Percentiles rank a stretch among this genome's conserved stretches.
Conservation (phyloP, 64 coral and sea anemone species). For the Stichodactyla helianthus region DNA sequence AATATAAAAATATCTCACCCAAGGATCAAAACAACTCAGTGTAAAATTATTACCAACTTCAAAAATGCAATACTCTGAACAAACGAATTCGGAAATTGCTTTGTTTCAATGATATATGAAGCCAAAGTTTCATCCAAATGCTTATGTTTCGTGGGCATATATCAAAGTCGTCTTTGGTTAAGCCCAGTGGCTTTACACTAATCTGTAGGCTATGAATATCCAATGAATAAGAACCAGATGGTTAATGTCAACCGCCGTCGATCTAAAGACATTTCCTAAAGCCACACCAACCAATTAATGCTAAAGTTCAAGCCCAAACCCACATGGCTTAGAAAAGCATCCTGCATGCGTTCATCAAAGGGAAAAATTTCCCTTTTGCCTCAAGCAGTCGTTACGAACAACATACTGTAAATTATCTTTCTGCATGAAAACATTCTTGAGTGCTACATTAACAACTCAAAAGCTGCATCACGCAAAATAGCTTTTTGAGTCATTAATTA, state of each 20-base stretch:
- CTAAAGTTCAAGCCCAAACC: neutral
- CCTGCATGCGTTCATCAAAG: neutral
- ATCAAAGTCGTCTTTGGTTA: neutral
- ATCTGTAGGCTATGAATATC: neutral
- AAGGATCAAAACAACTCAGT: too few species aligned
- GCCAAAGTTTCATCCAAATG: neutral
- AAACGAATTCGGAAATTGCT: too few species aligned
- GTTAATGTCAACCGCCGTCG: neutral
- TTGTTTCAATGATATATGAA: neutral
- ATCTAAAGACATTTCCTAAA: neutral
- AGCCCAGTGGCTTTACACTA: neutral
- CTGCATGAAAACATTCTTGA: neutral
- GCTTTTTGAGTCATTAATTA: neutral
- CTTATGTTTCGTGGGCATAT: neutral
- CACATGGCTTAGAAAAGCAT: neutral
- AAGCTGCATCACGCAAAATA: neutral
- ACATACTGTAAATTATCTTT: neutral
- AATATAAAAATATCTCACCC: too few species aligned
- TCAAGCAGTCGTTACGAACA: neutral
- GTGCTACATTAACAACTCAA: neutral
- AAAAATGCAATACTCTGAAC: too few species aligned
- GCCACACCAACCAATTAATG: neutral
- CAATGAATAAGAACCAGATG: neutral
- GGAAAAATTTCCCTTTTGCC: neutral
- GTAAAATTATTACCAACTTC: too few species aligned